A percentile compares a stretch with the other conserved stretches of the same genome.
These are phyloP conservation scores for Ormia ochracea DNA, from an alignment of 2,888 invertebrate species.

Conservation along the genomic window DNA sequence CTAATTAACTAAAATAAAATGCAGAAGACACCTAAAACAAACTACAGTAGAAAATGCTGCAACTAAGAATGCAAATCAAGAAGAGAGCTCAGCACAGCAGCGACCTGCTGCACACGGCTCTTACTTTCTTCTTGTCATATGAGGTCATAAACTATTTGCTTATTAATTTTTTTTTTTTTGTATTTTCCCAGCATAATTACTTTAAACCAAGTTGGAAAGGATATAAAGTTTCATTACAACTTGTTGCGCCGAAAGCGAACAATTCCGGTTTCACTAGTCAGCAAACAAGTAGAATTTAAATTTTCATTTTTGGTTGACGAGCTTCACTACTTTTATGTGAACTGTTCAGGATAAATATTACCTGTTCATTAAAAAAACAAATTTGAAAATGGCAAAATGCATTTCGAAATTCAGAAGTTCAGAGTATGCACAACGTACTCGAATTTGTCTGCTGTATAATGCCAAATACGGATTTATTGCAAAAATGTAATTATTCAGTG, in stretches of 20 bases:
- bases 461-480: too few relatives aligned
- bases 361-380: background rate
- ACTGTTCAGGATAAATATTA: background rate
- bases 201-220: conserved; percentile 10
- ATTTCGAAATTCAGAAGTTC: too few relatives aligned
- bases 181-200: conserved; percentile 34
- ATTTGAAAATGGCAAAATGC: too few relatives aligned
- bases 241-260: background rate
- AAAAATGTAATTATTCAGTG: too few relatives aligned
- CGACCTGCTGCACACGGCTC: background rate
- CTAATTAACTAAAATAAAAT: conserved; percentile 31
- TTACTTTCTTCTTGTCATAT: conserved; percentile 6
- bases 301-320: conserved; percentile 6
- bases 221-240: conserved; percentile 17
- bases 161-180: conserved; percentile 29
- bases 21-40: too few relatives aligned
- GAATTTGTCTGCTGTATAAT: too few relatives aligned
- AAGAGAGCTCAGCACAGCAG: background rate
- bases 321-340: background rate
- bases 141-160: conserved; percentile 34
- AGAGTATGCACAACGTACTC: too few relatives aligned
- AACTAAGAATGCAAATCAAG: background rate
- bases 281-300: conserved; percentile 11
- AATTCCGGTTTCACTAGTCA: background rate
- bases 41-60: background rate